phyloP scores from a whole-genome alignment of 2,113 vertebrate species.

The Hemichromis elongatus region DNA sequence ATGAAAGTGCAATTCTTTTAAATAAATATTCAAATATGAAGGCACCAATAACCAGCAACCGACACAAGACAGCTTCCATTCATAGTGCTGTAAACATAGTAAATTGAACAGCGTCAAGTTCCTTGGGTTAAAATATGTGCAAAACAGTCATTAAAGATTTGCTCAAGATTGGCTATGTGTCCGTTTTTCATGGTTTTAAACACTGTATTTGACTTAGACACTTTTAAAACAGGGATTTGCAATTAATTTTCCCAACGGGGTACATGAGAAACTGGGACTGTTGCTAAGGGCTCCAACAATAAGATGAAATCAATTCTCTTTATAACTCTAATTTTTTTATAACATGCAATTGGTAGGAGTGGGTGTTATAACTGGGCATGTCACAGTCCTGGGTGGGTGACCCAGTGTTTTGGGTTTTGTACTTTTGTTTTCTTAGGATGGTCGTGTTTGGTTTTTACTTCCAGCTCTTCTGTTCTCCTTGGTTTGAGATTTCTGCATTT shows the following conservation, averaged over 20 bases:
- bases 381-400: no score
- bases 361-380: accelerated
- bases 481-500: no score
- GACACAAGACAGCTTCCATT: background rate
- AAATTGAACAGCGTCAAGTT: background rate
- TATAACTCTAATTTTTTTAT: background rate
- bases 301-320: background rate
- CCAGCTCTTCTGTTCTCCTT: no score
- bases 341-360: background rate
- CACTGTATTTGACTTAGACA: background rate
- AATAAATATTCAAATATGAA: background rate
- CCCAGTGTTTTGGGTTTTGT: no score
- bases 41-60: background rate
- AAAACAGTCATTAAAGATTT: background rate
- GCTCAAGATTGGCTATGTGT: background rate
- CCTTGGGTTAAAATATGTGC: background rate
- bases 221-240: accelerated
- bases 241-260: background rate
- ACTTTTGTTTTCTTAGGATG: no score
- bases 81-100: background rate
- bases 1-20: background rate
- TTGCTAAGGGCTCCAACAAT: background rate
- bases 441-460: no score
- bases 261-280: background rate
- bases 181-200: background rate